Evolutionary conservation across 2,113 vertebrate genomes (phyloP), one percentile per base, ranked within the genome.

Genomic region (Corythaixoides concolor): DNA sequence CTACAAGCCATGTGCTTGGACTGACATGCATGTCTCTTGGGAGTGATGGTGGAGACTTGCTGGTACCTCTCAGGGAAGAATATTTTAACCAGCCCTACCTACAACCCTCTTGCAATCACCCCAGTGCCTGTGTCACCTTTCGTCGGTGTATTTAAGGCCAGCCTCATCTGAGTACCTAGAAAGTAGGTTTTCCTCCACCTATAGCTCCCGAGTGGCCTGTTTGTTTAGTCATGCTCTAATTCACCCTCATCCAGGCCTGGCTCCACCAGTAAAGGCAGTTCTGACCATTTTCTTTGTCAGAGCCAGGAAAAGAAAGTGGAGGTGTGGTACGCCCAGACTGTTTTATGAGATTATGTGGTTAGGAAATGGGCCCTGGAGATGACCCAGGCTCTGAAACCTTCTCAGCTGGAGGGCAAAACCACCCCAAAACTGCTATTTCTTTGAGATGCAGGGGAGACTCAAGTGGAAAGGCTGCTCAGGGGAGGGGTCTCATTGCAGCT

Each of bases 211-310:
- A 7, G 26, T 79, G 95, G 74, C 77, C 58, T 85, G 41, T 22
- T 76, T 91, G 70, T 93, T 97, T 88, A 96, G 85, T 97, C 89
- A 95, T 95, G 94, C 96, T 96, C 96, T 91, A 96, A 79, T 97
- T 96, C 91, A 79, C 58, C 69, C 74, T 60, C 0, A 0, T 76
- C 95, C 62, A 58, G 45, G 53, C 50, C 60, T 95, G 69, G 20
- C 74, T 91, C 32, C 55, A 66, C 81, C 78, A 91, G 78, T 86
- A 89, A 56, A 94, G 41, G 53, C 66, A 45, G 26, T 75, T 91
- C 56, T 85, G 89, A 67, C 83, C 78, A 37, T 94, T 91, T 95
- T 79, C 39, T 94, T 67, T 85, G 73, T 75, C 28, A 16, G 11
- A 70, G 53, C 23, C 69, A 58, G 53, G 50, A 95, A 58, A 76